Evolutionary conservation across 2,888 invertebrate genomes (phyloP).

Genomic region (Dermolepida albohirtum): DNA sequence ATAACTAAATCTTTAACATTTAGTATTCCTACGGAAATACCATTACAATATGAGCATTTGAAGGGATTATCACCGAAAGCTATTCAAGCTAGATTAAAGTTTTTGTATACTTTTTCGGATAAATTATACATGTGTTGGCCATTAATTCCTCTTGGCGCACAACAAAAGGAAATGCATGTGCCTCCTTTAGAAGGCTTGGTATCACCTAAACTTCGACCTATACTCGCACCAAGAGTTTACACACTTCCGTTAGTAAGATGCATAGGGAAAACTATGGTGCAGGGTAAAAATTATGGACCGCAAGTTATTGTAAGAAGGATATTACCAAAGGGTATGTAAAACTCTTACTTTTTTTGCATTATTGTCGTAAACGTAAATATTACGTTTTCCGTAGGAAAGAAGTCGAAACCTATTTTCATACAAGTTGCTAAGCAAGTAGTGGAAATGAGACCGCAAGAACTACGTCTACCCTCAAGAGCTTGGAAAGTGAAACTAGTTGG

Average conservation of each 20-base stretch:
- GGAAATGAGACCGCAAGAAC: conserved; percentile 69
- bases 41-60: conserved; percentile 70
- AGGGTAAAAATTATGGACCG: conserved; percentile 75
- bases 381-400: conserved; percentile 58
- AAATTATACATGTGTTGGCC: conserved; percentile 72
- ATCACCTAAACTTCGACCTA: conserved; percentile 66
- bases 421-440: conserved; percentile 75
- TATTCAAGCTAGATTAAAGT: conserved; percentile 68
- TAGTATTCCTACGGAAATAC: conserved; percentile 68
- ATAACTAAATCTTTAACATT: conserved; percentile 67
- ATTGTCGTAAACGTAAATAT: not conserved
- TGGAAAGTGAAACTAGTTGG: conserved; percentile 76
- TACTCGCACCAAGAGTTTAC: conserved; percentile 71
- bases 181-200: conserved; percentile 64
- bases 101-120: conserved; percentile 73
- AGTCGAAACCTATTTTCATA: conserved; percentile 71
- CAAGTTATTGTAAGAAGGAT: conserved; percentile 73
- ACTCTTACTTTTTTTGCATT: not conserved
- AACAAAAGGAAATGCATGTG: conserved; percentile 62
- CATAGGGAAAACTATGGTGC: conserved; percentile 75
- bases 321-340: conserved; percentile 66
- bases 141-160: conserved; percentile 66
- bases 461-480: conserved; percentile 72
- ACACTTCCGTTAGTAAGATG: conserved; percentile 73
- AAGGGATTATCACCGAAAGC: conserved; percentile 66